These are phyloP conservation scores for Prunella himalayana DNA, from an alignment of 2,113 vertebrate species.

Conservation along the genomic window DNA sequence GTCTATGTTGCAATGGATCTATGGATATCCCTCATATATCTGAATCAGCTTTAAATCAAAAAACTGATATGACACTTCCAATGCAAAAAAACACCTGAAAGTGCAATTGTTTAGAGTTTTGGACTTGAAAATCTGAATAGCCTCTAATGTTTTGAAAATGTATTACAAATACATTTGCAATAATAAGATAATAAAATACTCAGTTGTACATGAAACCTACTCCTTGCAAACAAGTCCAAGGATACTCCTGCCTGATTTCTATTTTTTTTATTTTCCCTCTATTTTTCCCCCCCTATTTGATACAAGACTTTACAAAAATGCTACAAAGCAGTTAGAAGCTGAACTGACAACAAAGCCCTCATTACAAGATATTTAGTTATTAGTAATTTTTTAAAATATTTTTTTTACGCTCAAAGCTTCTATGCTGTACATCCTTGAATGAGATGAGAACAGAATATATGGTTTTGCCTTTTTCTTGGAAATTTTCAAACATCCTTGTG, in stretches of 20 bases:
- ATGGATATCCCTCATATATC: not conserved
- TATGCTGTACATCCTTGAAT: not conserved
- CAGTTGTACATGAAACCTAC: not conserved
- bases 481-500: not conserved
- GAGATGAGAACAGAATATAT: not conserved
- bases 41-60: not conserved
- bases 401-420: not conserved
- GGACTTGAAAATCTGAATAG: not conserved
- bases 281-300: not conserved
- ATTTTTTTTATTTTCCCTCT: not conserved
- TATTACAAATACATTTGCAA: not conserved
- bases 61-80: not conserved
- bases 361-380: not conserved
- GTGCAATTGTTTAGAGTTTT: not conserved
- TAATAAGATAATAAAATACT: not conserved
- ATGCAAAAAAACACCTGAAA: not conserved
- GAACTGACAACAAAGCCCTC: not conserved
- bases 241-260: not conserved
- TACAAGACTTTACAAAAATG: not conserved
- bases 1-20: not conserved
- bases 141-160: not conserved
- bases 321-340: not conserved
- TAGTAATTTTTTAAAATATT: not conserved
- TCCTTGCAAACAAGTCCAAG: not conserved
- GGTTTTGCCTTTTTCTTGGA: not conserved